These are phyloP conservation scores for Daubentonia madagascariensis DNA, from an alignment of 2,113 vertebrate species.

Conservation along the genomic window DNA sequence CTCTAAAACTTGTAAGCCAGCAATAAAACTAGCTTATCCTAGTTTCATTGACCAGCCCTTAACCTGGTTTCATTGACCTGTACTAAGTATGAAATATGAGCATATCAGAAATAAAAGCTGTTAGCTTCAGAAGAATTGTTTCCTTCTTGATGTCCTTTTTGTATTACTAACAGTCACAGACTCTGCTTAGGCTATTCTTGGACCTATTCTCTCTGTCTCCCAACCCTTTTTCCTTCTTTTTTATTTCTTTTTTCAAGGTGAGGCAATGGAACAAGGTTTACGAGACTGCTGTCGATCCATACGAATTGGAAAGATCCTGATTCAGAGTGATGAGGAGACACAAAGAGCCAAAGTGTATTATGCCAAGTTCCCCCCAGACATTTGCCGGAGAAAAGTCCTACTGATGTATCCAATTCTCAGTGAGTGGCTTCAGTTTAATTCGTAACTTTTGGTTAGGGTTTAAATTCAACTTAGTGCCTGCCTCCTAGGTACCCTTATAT, in stretches of 20 bases:
- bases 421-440: slow-evolving; percentile 82
- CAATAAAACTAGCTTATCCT: background rate
- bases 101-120: slow-evolving; percentile 23
- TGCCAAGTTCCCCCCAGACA: slow-evolving; percentile 97
- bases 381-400: slow-evolving; percentile 96
- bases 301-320: slow-evolving; percentile 97
- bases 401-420: slow-evolving; percentile 99
- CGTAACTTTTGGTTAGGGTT: slow-evolving; percentile 44
- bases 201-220: background rate
- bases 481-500: background rate
- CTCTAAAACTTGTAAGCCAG: background rate
- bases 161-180: background rate
- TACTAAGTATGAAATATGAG: slow-evolving; percentile 36
- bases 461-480: slow-evolving; percentile 35
- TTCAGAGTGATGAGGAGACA: slow-evolving; percentile 98
- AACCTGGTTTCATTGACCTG: background rate
- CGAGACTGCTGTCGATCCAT: slow-evolving; percentile 98
- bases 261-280: slow-evolving; percentile 98
- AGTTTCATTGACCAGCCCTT: background rate
- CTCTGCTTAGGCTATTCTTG: background rate
- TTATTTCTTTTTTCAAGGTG: slow-evolving; percentile 83
- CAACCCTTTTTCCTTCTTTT: background rate
- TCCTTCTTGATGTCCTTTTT: slow-evolving; percentile 4
- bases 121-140: background rate
- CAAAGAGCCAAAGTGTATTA: slow-evolving; percentile 98